phyloP scores from a whole-genome alignment of 2,113 vertebrate species.

The Otus sunia region DNA sequence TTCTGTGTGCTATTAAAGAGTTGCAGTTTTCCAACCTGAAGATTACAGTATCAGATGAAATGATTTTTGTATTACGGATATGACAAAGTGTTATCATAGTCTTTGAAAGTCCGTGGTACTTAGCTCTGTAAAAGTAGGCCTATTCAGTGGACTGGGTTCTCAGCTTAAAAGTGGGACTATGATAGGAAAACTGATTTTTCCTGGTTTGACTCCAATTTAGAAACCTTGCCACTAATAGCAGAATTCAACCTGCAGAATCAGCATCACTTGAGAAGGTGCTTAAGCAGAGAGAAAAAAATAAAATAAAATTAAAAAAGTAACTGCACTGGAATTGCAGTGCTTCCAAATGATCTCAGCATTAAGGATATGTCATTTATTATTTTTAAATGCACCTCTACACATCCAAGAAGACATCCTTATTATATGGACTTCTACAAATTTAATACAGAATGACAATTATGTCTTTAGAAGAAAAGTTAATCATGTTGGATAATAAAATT shows the following conservation, averaged over 20 bases:
- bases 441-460: neutral
- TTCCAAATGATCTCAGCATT: neutral
- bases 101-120: neutral
- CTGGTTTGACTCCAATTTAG: neutral
- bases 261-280: neutral
- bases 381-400: neutral
- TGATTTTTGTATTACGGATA: neutral
- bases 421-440: neutral
- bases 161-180: neutral
- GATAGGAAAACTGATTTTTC: neutral
- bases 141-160: neutral
- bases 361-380: fast-evolving
- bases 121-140: neutral
- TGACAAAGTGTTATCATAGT: neutral
- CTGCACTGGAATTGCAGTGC: neutral
- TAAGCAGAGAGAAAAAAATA: neutral
- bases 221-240: neutral
- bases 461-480: neutral
- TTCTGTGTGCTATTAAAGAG: neutral
- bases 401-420: neutral
- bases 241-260: neutral
- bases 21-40: neutral
- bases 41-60: constrained; percentile 8
- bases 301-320: neutral
- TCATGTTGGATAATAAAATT: neutral